Evolutionary conservation across 2,888 invertebrate genomes (phyloP).

Genomic region (Sympetrum striolatum): DNA sequence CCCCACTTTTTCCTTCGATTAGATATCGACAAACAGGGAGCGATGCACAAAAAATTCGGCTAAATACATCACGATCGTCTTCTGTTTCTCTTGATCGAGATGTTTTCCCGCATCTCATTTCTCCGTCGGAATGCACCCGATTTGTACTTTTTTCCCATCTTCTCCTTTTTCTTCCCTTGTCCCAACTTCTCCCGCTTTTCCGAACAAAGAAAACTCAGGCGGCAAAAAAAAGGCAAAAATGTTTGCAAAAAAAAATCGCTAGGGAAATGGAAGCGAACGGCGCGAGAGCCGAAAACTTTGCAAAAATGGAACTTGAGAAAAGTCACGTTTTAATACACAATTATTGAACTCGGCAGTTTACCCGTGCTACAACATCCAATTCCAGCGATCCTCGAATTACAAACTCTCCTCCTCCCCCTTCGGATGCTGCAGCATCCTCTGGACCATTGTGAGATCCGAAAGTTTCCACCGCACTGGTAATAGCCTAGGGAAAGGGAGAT

Average conservation of each 20-base stretch:
- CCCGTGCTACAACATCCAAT: not conserved
- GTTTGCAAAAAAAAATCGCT: not conserved
- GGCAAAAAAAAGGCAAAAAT: not conserved
- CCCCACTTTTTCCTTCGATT: not conserved
- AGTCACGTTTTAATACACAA: slow-evolving; percentile 28
- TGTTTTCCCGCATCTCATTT: not conserved
- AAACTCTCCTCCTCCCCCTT: not conserved
- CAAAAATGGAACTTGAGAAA: slow-evolving; percentile 21
- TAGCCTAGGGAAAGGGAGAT: not conserved
- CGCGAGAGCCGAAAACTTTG: not conserved
- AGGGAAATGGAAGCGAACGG: not conserved
- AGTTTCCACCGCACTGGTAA: slow-evolving; percentile 12
- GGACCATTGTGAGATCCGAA: slow-evolving; percentile 7
- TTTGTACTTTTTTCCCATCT: not conserved
- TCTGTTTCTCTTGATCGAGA: not conserved
- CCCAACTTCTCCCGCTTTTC: not conserved
- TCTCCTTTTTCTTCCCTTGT: not conserved
- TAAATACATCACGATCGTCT: too few relatives aligned
- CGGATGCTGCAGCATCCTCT: not conserved
- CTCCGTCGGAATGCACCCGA: not conserved
- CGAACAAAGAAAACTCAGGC: not conserved
- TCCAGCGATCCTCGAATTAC: not conserved
- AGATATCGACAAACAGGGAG: not conserved
- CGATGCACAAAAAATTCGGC: not conserved
- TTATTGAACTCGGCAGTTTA: slow-evolving; percentile 28